phyloP scores from a whole-genome alignment of 2,113 vertebrate genomes.

The Corythaixoides concolor region DNA sequence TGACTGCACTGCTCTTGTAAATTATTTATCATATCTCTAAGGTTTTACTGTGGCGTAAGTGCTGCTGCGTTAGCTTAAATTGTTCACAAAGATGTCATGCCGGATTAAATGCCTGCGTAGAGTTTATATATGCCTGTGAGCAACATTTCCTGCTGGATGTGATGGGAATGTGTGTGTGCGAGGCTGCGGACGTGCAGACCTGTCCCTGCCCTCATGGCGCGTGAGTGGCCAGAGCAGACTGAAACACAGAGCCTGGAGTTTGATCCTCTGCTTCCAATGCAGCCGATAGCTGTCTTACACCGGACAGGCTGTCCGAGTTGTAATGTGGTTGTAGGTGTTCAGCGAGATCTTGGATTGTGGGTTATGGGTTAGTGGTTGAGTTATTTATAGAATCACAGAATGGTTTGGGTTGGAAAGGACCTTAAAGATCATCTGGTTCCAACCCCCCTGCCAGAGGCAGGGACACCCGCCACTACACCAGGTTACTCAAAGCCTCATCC shows the following conservation, averaged over 20 bases:
- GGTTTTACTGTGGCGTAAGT: neutral
- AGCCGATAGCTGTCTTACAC: neutral
- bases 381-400: neutral
- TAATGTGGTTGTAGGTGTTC: neutral
- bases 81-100: conserved; percentile 20
- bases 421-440: too few species aligned
- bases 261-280: fast-evolving
- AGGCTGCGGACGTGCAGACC: neutral
- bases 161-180: neutral
- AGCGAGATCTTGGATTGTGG: fast-evolving
- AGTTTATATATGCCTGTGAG: neutral
- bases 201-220: neutral
- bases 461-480: too few species aligned
- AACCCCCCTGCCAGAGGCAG: too few species aligned
- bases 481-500: too few species aligned
- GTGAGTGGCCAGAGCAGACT: neutral
- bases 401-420: too few species aligned
- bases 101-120: neutral
- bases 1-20: conserved; percentile 23
- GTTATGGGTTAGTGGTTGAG: fast-evolving
- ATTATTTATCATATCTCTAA: conserved; percentile 56
- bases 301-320: too few species aligned
- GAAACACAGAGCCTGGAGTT: neutral
- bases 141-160: neutral
- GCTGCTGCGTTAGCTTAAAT: conserved; percentile 41